Conservation (phyloP, 2,888 invertebrate species). For the Horisme vitalbata region DNA sequence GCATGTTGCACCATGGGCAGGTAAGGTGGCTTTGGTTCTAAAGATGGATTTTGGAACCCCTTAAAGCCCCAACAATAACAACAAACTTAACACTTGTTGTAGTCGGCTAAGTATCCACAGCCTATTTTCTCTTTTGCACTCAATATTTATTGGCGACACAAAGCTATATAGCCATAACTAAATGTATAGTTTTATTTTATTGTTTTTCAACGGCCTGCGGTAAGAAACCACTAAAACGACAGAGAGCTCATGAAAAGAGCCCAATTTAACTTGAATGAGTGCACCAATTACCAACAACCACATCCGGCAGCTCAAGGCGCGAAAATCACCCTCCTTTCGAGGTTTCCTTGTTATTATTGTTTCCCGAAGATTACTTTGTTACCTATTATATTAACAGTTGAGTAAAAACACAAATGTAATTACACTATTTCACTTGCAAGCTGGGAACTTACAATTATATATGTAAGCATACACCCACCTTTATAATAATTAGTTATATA, state of each 20-base stretch:
- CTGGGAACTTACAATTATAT: no score
- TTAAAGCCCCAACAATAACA: no score
- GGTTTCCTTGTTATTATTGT: slow-evolving; percentile 24
- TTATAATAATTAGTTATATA: no score
- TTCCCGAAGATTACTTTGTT: background rate
- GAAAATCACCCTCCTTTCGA: slow-evolving; percentile 48
- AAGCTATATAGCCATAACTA: background rate
- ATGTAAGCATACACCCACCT: no score
- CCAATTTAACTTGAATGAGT: slow-evolving; percentile 49
- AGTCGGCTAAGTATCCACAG: no score
- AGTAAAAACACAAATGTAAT: slow-evolving; percentile 8
- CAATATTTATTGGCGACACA: background rate
- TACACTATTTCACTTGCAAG: no score
- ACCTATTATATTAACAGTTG: no score
- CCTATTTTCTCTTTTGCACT: no score
- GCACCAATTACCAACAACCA: slow-evolving; percentile 61
- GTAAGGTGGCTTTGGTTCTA: no score
- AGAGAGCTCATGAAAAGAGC: slow-evolving; percentile 44
- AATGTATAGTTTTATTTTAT: slow-evolving; percentile 10
- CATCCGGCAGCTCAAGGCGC: slow-evolving; percentile 72
- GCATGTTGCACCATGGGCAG: no score
- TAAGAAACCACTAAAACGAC: slow-evolving; percentile 46
- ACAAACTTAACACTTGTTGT: no score
- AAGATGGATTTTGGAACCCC: no score
- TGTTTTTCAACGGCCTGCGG: slow-evolving; percentile 38